Conservation (phyloP, 1,140 invertebrate species). For the Drosophila nigromelanica region DNA sequence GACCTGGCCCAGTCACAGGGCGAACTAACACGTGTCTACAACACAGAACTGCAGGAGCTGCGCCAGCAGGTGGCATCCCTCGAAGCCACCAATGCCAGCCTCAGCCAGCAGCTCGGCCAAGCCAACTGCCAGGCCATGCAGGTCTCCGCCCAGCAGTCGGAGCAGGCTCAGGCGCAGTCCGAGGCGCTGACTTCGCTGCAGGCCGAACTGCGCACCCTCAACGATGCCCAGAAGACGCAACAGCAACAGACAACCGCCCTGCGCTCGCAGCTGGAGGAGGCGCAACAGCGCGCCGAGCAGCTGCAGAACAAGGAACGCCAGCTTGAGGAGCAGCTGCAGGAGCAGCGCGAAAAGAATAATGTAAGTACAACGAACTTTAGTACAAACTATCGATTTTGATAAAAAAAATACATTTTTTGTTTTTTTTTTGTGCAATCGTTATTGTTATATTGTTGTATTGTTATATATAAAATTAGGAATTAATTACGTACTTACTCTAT, state of each 20-base stretch:
- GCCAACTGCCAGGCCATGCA: slow-evolving; percentile 56
- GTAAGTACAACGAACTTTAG: slow-evolving; percentile 85
- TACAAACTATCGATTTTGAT: too few relatives aligned
- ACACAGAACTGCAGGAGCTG: slow-evolving; percentile 63
- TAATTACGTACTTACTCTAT: too few relatives aligned
- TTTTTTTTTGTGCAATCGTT: too few relatives aligned
- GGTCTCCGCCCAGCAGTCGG: slow-evolving; percentile 54
- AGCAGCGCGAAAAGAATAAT: slow-evolving; percentile 90
- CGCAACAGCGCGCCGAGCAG: slow-evolving; percentile 60
- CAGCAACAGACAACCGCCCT: slow-evolving; percentile 52
- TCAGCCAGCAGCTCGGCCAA: slow-evolving; percentile 48
- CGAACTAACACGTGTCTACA: slow-evolving; percentile 54
- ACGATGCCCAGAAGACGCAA: slow-evolving; percentile 47
- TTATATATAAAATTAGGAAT: too few relatives aligned
- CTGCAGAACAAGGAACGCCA: slow-evolving; percentile 64
- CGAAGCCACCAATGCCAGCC: slow-evolving; percentile 48
- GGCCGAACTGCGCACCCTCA: slow-evolving; percentile 40
- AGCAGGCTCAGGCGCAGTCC: slow-evolving; percentile 59
- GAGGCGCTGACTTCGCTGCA: slow-evolving; percentile 53
- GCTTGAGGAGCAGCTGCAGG: slow-evolving; percentile 86
- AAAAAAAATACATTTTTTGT: too few relatives aligned
- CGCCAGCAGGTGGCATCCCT: slow-evolving; percentile 41
- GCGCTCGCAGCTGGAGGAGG: slow-evolving; percentile 65
- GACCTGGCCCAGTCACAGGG: slow-evolving; percentile 56
- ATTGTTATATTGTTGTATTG: too few relatives aligned